Percentiles rank a stretch among this genome's conserved stretches.
Evolutionary conservation across 2,888 invertebrate species (phyloP).

Genomic region (Phrixothrix hirtus): DNA sequence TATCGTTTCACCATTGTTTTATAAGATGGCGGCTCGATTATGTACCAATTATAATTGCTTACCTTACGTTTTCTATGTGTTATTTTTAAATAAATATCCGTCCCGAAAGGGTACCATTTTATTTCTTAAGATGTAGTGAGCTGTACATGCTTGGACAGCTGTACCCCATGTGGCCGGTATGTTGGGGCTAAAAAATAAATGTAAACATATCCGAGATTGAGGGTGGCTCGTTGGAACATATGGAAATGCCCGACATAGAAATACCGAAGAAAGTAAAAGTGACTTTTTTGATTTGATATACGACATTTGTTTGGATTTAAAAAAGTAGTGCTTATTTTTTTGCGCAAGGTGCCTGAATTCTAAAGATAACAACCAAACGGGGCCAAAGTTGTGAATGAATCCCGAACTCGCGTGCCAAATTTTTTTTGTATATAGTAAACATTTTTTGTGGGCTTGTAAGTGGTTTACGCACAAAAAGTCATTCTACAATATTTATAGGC

Average conservation of each 20-base stretch:
- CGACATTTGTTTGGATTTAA: not conserved
- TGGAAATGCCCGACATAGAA: slow-evolving; percentile 14
- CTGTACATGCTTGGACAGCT: slow-evolving; percentile 21
- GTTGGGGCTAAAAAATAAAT: slow-evolving; percentile 32
- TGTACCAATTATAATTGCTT: too few species aligned
- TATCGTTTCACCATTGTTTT: too few species aligned
- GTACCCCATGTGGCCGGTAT: slow-evolving; percentile 34
- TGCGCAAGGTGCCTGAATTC: slow-evolving; percentile 2
- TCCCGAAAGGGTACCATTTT: too few species aligned
- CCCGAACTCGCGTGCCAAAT: slow-evolving; percentile 30
- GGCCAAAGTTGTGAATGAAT: slow-evolving; percentile 26
- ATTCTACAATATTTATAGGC: slow-evolving; percentile 32
- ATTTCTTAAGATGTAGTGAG: too few species aligned
- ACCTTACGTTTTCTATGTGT: too few species aligned
- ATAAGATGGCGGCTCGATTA: too few species aligned
- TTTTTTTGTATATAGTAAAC: slow-evolving; percentile 31
- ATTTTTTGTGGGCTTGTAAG: slow-evolving; percentile 29
- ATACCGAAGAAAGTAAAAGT: slow-evolving; percentile 32
- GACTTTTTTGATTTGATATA: slow-evolving; percentile 17
- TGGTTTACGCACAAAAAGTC: slow-evolving; percentile 34
- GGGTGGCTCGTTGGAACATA: slow-evolving; percentile 29
- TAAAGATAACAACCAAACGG: slow-evolving; percentile 15
- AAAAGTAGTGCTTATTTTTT: slow-evolving; percentile 2
- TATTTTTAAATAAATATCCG: too few species aligned
- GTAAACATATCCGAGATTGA: slow-evolving; percentile 36